Percentiles rank a stretch among this genome's conserved stretches.
These are phyloP conservation scores for Sinocyclocheilus grahami DNA, from an alignment of 2,113 vertebrate genomes.

Conservation along the genomic window DNA sequence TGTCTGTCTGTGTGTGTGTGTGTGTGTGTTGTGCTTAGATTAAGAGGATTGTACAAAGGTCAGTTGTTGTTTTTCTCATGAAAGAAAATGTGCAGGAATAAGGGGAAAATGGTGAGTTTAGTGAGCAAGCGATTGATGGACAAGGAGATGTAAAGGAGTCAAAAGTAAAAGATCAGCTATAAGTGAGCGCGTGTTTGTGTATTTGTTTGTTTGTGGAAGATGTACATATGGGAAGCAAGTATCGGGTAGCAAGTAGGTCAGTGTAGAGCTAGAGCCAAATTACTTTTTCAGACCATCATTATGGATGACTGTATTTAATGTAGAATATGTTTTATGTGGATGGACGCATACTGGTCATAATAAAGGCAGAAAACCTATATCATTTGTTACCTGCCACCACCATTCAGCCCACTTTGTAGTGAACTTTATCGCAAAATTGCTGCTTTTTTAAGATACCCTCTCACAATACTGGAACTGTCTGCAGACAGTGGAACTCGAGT, in stretches of 20 bases:
- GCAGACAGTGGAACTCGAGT: background rate
- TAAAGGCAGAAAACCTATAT: background rate
- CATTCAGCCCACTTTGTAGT: background rate
- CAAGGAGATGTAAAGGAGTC: background rate
- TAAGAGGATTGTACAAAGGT: slow-evolving; percentile 34
- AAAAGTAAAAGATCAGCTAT: background rate
- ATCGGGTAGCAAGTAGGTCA: slow-evolving; percentile 33
- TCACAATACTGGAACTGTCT: background rate
- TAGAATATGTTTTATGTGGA: background rate
- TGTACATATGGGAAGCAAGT: slow-evolving; percentile 21
- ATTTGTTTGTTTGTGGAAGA: background rate
- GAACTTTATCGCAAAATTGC: background rate
- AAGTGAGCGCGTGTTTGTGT: background rate
- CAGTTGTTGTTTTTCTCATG: background rate
- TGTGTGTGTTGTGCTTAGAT: slow-evolving; percentile 8
- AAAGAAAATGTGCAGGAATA: slow-evolving; percentile 6
- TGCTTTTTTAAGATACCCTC: background rate
- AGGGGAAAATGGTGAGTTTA: background rate
- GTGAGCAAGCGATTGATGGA: background rate
- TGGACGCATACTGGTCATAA: background rate
- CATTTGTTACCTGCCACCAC: background rate
- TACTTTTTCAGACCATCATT: background rate
- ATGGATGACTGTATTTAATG: background rate
- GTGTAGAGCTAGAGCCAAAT: background rate
- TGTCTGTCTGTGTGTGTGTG: slow-evolving; percentile 1